A percentile compares a stretch with the other conserved stretches of the same genome.
Evolutionary conservation across 64 coral and sea anemone species (phyloP).

Genomic region (Orbicella faveolata): DNA sequence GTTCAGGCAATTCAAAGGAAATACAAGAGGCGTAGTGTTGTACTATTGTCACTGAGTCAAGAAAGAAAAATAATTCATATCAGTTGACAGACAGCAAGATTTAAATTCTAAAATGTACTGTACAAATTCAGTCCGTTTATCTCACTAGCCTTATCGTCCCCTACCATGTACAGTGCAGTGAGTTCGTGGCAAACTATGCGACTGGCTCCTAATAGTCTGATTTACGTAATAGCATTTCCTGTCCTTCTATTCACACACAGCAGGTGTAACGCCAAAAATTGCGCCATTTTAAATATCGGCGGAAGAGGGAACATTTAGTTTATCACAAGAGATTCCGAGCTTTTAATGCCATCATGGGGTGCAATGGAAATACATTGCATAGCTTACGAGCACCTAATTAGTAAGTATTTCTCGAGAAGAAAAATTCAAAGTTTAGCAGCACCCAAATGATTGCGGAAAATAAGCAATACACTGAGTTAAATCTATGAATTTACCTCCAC

Average conservation of each 20-base stretch:
- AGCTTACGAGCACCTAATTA: neutral
- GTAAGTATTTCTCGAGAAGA: too few relatives aligned
- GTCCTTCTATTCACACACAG: constrained; percentile 24
- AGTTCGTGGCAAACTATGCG: neutral
- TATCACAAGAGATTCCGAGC: neutral
- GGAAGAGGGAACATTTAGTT: neutral
- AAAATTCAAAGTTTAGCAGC: too few relatives aligned
- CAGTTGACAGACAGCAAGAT: too few relatives aligned
- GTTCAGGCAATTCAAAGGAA: too few relatives aligned
- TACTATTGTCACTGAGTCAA: too few relatives aligned
- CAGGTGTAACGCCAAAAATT: neutral
- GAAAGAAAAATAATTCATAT: too few relatives aligned
- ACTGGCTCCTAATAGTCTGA: constrained; percentile 22
- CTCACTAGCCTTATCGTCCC: neutral
- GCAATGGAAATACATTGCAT: constrained; percentile 11
- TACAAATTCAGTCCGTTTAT: neutral
- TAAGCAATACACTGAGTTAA: too few relatives aligned
- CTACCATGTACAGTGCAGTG: neutral
- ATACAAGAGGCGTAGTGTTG: too few relatives aligned
- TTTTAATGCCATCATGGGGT: neutral
- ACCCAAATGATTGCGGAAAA: too few relatives aligned
- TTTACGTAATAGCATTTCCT: constrained; percentile 9
- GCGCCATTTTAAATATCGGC: neutral
- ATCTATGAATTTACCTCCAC: too few relatives aligned
- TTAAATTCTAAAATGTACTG: too few relatives aligned